A percentile compares a stretch with the other conserved stretches of the same genome.
These are phyloP conservation scores for Peribatodes rhomboidaria DNA, from an alignment of 2,888 invertebrate genomes.

Conservation along the genomic window DNA sequence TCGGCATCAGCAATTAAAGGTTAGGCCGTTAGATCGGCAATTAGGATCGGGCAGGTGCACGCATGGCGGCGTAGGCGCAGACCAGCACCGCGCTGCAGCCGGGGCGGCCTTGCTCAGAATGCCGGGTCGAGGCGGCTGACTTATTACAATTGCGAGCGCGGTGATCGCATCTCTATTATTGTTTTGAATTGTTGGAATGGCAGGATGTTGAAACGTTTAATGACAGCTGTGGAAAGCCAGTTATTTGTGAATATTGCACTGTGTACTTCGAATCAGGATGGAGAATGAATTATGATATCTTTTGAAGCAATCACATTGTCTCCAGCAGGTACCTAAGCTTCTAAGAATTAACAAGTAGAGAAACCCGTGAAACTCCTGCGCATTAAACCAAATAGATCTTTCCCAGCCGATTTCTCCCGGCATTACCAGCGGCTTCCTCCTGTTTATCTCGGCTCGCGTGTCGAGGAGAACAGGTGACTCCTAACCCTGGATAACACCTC, in stretches of 20 bases:
- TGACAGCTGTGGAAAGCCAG: conserved; percentile 33
- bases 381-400: conserved; percentile 36
- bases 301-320: background rate
- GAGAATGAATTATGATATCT: conserved; percentile 5
- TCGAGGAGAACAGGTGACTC: conserved; percentile 37
- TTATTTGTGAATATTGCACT: conserved; percentile 35
- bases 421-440: conserved; percentile 26
- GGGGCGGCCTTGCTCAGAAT: conserved; percentile 11
- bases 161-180: conserved; percentile 42
- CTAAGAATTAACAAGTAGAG: background rate
- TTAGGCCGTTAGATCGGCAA: conserved; percentile 69
- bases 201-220: conserved; percentile 40
- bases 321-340: background rate
- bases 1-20: conserved; percentile 68
- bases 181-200: conserved; percentile 37
- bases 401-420: conserved; percentile 31
- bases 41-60: conserved; percentile 68
- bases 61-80: conserved; percentile 50
- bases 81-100: conserved; percentile 31
- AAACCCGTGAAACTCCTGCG: conserved; percentile 4
- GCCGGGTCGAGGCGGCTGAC: conserved; percentile 29
- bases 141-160: conserved; percentile 39
- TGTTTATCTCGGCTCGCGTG: conserved; percentile 43
- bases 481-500: conserved; percentile 41
- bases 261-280: conserved; percentile 5